Conservation (phyloP, 2,797 vertebrate genomes). For the Botia kubotai region DNA sequence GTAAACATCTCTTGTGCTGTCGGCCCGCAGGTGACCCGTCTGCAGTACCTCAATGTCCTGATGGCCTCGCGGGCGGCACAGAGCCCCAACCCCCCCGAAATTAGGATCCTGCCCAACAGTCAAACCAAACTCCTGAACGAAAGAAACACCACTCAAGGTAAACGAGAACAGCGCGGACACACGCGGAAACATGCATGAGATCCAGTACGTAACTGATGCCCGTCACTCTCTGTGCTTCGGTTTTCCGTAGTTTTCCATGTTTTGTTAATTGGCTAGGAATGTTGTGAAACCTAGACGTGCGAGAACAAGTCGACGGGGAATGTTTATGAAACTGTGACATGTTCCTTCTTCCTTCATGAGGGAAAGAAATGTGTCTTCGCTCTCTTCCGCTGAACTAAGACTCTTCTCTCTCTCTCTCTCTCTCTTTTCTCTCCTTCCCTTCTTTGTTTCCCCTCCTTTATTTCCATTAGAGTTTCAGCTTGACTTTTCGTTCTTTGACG, state of each 20-base stretch:
- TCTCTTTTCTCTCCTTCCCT: slow-evolving; percentile 65
- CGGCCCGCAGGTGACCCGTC: slow-evolving; percentile 81
- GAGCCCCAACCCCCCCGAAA: slow-evolving; percentile 81
- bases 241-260: background rate
- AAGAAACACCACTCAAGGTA: slow-evolving; percentile 79
- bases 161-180: background rate
- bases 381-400: slow-evolving; percentile 64
- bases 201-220: background rate
- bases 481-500: slow-evolving; percentile 83
- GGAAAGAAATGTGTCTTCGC: background rate
- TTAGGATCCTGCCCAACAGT: slow-evolving; percentile 87
- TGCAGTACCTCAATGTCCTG: slow-evolving; percentile 90
- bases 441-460: slow-evolving; percentile 40
- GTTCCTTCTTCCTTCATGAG: background rate
- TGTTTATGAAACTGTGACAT: slow-evolving; percentile 1
- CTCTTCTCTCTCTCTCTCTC: slow-evolving; percentile 59
- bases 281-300: slow-evolving; percentile 13
- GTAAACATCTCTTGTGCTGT: no score
- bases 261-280: slow-evolving; percentile 4
- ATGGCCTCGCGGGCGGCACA: slow-evolving; percentile 83
- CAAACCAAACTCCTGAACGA: slow-evolving; percentile 87
- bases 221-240: background rate
- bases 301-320: background rate
- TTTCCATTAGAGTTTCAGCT: slow-evolving; percentile 76
- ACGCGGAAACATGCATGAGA: background rate